Conservation (phyloP, 2,797 vertebrate genomes). For the Protonibea diacanthus region DNA sequence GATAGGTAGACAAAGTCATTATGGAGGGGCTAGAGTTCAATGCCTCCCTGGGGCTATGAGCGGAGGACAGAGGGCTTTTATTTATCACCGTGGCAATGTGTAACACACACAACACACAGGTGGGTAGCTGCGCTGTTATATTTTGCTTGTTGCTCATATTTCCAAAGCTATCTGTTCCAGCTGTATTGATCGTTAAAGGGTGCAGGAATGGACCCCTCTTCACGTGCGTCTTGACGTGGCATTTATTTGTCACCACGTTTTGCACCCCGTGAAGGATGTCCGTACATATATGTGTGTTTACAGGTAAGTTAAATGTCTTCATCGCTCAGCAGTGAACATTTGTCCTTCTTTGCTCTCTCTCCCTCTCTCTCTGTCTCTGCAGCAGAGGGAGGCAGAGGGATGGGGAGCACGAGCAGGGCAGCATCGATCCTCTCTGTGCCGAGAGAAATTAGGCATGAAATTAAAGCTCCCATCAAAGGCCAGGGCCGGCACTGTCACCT, state of each 20-base stretch:
- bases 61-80: constrained; percentile 70
- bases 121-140: constrained; percentile 70
- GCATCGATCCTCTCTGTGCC: constrained; percentile 83
- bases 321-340: constrained; percentile 60
- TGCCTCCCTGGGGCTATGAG: constrained; percentile 79
- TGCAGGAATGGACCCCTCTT: constrained; percentile 33
- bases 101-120: constrained; percentile 76
- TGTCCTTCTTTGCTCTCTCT: constrained; percentile 65
- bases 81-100: constrained; percentile 78
- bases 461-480: constrained; percentile 88
- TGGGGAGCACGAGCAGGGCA: constrained; percentile 77
- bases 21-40: constrained; percentile 85
- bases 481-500: constrained; percentile 76
- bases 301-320: constrained; percentile 67
- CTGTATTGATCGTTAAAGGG: constrained; percentile 66
- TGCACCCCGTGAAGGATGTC: constrained; percentile 52
- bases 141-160: constrained; percentile 82
- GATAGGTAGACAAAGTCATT: constrained; percentile 87
- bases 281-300: constrained; percentile 50
- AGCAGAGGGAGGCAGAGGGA: constrained; percentile 66
- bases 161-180: constrained; percentile 76
- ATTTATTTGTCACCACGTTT: constrained; percentile 49
- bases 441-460: constrained; percentile 91
- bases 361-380: constrained; percentile 47
- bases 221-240: constrained; percentile 23